Base-by-base conservation (phyloP, 2,888 invertebrate species). In the Euproctis similis region DNA sequence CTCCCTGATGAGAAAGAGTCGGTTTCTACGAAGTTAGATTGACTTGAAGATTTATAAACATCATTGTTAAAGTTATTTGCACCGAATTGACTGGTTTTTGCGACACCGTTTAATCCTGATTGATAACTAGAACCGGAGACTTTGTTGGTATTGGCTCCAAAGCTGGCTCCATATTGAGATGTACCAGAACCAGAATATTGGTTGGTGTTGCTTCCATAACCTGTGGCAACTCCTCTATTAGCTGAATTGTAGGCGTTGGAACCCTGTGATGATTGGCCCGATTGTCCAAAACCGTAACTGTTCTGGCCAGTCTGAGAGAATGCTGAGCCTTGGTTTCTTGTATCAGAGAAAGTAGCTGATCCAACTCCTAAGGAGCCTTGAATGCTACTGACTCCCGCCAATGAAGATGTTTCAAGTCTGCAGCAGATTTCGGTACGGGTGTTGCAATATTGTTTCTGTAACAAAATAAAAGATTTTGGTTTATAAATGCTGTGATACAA, bases 401-500 rank as follows among this genome's bases (percentile, higher is more conserved):
- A 36, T 2, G 65, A 47, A 12, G 69, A 47, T 7, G 69, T 53
- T 35, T 80, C 81, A 24, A 84, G 58, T 31, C 80, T 68, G 65
- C 85, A 85, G 74, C 85, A 85, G 34, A 81, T 69, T 57, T 85
- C 85, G 0, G 71, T 72, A 2, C 68, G 64, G 1, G 64, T 54
- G 50, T 74, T 81, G 72, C 85, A 85, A 59, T 77, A 82, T 30
- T 81, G 78, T 41, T 78, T 81, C 82, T 84, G 70, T 49, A 66
- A 75, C 69, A 77, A 70, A 16, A 14, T 21, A 46, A 35, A 49
- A n/a, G n/a, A n/a, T n/a, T n/a, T n/a, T n/a, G n/a, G n/a, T n/a
- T n/a, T n/a, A n/a, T n/a, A n/a, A n/a, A n/a, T n/a, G n/a, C n/a
- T n/a, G n/a, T n/a, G n/a, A n/a, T n/a, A n/a, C n/a, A n/a, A n/a